Evolutionary conservation across 2,888 invertebrate genomes (phyloP), one percentile per base, ranked within the genome.

Genomic region (Zootermopsis nevadensis): DNA sequence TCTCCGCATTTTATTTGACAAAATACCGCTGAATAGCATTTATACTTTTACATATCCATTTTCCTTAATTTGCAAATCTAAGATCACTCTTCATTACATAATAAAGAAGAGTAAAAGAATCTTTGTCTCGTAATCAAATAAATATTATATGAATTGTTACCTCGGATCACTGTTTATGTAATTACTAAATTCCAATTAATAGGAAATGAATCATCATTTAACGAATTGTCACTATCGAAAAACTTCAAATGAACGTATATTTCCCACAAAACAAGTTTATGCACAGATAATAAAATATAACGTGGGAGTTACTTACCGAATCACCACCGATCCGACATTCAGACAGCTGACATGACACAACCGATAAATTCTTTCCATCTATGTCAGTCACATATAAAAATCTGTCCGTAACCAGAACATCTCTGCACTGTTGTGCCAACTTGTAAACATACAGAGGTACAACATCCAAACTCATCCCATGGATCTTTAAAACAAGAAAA

Each of bases 391-490:
- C 90, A 87, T 93, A 95, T 86, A 95, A 92, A 85, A 95, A 90
- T 87, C 92, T 92, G 87, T 94, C 94, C 42, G 94, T 93, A 80
- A 95, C 90, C 84, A 95, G 89, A 86, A 94, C 90, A 85, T 92
- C 91, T 86, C 91, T 90, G 87, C 93, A 93, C 82, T 92, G 91
- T 66, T 91, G 90, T 69, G 94, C 93, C 86, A 95, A 90, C 89
- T 94, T 94, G 88, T 95, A 94, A 77, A 94, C 91, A 88, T 93
- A 94, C 83, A 94, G 89, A 22, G 95, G 94, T 84, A 93, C 92
- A 83, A 93, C 90, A 86, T 93, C 93, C 79, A 94, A 91, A 87
- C 93, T 93, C 85, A 93, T 92, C 86, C 92, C 93, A 88, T 94
- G 94, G 84, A 95, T 91, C 93, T 94, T 87, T 72, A 90, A 89